Evolutionary conservation across 2,888 invertebrate genomes (phyloP).

Genomic region (Idaea aversata): DNA sequence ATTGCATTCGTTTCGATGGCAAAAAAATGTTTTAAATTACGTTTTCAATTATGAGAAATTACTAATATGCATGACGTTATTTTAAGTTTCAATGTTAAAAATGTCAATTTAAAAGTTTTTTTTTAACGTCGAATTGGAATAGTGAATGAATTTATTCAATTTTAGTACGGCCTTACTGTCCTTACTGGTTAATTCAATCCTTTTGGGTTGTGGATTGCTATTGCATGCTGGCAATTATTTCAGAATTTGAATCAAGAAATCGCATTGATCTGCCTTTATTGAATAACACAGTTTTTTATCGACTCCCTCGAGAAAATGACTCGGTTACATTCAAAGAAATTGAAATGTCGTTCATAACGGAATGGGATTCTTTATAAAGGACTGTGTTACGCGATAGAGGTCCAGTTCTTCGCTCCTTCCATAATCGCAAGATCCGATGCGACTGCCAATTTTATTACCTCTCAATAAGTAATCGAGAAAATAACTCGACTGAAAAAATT

Average conservation of each 20-base stretch:
- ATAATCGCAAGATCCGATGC: conserved; percentile 26
- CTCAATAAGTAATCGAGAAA: conserved; percentile 66
- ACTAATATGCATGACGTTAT: not conserved
- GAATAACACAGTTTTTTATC: not conserved
- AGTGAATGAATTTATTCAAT: not conserved
- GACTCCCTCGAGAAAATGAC: not conserved
- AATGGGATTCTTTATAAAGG: not conserved
- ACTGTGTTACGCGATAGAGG: not conserved
- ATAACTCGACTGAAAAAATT: conserved; percentile 74
- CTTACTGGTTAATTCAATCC: not conserved
- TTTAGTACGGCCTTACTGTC: not conserved
- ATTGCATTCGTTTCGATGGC: not conserved
- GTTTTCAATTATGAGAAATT: not conserved
- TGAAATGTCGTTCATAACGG: not conserved
- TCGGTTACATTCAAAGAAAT: not conserved
- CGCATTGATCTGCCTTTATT: not conserved
- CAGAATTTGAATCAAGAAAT: not conserved
- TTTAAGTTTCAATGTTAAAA: not conserved
- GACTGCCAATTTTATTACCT: conserved; percentile 61
- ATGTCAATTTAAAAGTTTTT: not conserved
- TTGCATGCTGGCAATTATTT: not conserved
- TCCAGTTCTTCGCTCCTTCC: not conserved
- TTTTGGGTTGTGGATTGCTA: not conserved
- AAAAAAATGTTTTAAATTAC: not conserved
- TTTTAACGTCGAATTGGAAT: not conserved